Evolutionary conservation across 2,797 vertebrate genomes (phyloP).

Genomic region (Tympanoctomys barrerae): DNA sequence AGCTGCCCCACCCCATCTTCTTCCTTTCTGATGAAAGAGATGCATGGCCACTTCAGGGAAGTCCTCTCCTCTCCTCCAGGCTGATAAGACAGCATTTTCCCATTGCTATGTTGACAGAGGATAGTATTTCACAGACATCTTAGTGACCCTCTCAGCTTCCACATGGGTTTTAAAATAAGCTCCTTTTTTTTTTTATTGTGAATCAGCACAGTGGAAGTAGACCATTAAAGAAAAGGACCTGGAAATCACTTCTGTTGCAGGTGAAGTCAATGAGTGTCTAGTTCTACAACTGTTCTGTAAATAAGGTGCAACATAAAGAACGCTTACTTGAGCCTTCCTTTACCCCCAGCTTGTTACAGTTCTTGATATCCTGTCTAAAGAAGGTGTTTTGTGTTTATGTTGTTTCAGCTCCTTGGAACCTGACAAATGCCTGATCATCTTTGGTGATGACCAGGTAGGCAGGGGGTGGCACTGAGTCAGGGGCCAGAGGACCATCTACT

Average conservation of each 20-base stretch:
- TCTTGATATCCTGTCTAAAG: neutral
- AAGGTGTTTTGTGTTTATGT: neutral
- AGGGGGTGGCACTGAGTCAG: neutral
- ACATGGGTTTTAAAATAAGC: neutral
- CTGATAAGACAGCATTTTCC: neutral
- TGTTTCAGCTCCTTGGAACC: conserved; percentile 80
- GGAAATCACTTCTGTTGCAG: conserved; percentile 44
- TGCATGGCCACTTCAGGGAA: no score
- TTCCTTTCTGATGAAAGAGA: neutral
- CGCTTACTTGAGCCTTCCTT: neutral
- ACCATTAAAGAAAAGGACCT: conserved; percentile 54
- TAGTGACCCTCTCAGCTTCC: neutral
- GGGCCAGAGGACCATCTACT: neutral
- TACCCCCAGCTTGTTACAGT: neutral
- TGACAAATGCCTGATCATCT: conserved; percentile 91
- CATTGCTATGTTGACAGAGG: neutral
- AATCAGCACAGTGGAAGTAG: conserved; percentile 33
- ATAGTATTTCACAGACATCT: neutral
- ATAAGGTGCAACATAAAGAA: neutral
- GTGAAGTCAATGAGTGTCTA: conserved; percentile 8
- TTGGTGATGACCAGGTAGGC: conserved; percentile 91
- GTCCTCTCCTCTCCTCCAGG: neutral
- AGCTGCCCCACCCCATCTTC: neutral
- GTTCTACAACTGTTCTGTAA: conserved; percentile 37
- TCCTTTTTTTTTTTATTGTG: conserved; percentile 55